Evolutionary conservation across 2,888 invertebrate genomes (phyloP), one percentile per base, ranked within the genome.

Genomic region (Lochmaea capreae): DNA sequence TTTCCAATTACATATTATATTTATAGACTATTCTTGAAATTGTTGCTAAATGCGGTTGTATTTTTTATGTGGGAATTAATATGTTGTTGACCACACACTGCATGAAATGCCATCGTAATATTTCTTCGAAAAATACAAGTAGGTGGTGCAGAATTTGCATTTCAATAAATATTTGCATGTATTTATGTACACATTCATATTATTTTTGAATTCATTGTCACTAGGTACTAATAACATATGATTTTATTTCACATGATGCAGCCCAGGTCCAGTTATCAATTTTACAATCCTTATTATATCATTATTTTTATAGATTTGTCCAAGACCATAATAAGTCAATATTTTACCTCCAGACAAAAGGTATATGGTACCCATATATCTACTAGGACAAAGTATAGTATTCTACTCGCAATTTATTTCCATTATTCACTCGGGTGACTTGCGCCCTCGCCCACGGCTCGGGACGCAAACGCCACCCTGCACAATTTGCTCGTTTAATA

Each of bases 121-220:
- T 59, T 59, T 59, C 59, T 59, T 26, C 59, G 59, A 59, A 59
- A 54, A 59, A 26, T 33, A 33, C 59, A 33, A 33, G 59, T 59
- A 33, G 59, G 59, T 33, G 33, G 33, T 33, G 10, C 14, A 59
- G 9, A 26, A 59, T 59, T 59, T 33, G 59, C 26, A 59, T 59
- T 59, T 59, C 12, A 59, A 59, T 59, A 33, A 59, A 59, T 59
- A 59, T 59, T 33, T 59, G 26, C 59, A 59, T 33, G 33, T 22
- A 6, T 33, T 59, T 26, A 59, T 59, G 57, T 57, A 59, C n/a
- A 59, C n/a, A 33, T 59, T 16, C 16, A 54, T 54, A 52, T 16
- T 54, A 18, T 54, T 10, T 54, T 54, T 10, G 10, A n/a, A 54
- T 16, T 54, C 16, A 16, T 49, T 49, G 6, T 49, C 49, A 49